Evolutionary conservation across 2,888 invertebrate species (phyloP), one percentile per base, ranked within the genome.

Genomic region (Blastobasis lacticolella): DNA sequence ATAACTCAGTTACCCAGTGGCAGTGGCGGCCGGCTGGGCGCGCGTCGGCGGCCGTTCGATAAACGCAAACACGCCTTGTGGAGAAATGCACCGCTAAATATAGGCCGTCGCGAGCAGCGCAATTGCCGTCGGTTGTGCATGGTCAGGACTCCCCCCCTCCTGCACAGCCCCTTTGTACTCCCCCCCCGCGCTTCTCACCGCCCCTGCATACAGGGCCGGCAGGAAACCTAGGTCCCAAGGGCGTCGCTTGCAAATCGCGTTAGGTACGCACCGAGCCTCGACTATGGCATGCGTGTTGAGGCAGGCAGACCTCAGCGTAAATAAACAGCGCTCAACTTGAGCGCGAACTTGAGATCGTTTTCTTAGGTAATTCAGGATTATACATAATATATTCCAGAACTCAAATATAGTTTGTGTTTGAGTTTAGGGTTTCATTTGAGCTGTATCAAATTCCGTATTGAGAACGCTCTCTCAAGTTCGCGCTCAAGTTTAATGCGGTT

Each of bases 81-180:
- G 67, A 63, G 71, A 75, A 82, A 77, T 81, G 80, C 78, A 80
- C 69, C 62, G 74, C 83, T 86, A 85, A 85, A 85, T 84, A 85
- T 86, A 85, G 82, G 76, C 73, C 73, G 75, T 54, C 59, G 50
- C 48, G 56, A 42, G 59, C 59, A 50, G 63, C 66, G 67, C 63
- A 69, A 66, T 69, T 69, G 68, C 64, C 68, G 68, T 61, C 67
- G 64, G 80, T 84, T 86, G 85, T 78, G 81, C 81, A 73, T 84
- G 86, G 87, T 86, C 85, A 86, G 84, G 84, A 73, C 70, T 76
- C 62, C 55, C 57, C 61, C 58, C 60, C 62, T 68, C 70, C 69
- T 65, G 64, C 65, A 8, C 2, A 23, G 5, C 69, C 64, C 64
- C 59, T 55, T 49, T 62, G 23, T 23, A 23, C 2, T 60, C 65